These are phyloP conservation scores for Pseudochirops cupreus DNA, from an alignment of 2,797 vertebrate species.

Conservation along the genomic window DNA sequence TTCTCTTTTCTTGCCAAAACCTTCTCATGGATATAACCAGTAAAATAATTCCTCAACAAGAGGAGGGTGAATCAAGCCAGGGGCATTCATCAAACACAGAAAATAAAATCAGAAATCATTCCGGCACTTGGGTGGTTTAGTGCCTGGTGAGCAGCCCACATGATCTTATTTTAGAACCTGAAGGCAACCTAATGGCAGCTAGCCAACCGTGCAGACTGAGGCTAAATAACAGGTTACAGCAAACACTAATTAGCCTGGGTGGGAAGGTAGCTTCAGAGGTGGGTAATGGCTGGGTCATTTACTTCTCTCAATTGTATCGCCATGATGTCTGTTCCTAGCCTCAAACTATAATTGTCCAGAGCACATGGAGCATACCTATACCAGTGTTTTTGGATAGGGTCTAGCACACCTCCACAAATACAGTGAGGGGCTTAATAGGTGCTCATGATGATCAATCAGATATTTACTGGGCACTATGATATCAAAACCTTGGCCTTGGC, in stretches of 20 bases:
- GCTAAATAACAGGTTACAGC: not conserved
- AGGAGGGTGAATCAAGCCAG: constrained; percentile 26
- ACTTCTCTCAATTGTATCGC: not conserved
- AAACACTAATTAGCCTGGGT: not conserved
- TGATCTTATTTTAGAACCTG: constrained; percentile 20
- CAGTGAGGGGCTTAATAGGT: not conserved
- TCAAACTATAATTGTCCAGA: not conserved
- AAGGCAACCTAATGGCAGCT: not conserved
- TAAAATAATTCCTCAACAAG: constrained; percentile 15
- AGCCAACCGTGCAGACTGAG: not conserved
- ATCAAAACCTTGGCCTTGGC: not conserved
- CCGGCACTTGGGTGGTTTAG: not conserved
- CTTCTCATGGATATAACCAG: constrained; percentile 41
- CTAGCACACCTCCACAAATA: not conserved
- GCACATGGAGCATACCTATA: not conserved
- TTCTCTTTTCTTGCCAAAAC: constrained; percentile 42
- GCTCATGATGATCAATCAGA: not conserved
- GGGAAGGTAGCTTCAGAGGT: constrained; percentile 6
- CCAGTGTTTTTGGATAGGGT: not conserved
- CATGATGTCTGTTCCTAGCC: not conserved
- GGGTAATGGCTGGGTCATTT: not conserved
- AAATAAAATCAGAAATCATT: constrained; percentile 28
- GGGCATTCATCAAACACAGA: constrained; percentile 38
- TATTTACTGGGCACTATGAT: not conserved
- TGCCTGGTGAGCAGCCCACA: constrained; percentile 14